Evolutionary conservation across 2,888 invertebrate genomes (phyloP), one percentile per base, ranked within the genome.

Genomic region (Hemistola chrysoprasaria): DNA sequence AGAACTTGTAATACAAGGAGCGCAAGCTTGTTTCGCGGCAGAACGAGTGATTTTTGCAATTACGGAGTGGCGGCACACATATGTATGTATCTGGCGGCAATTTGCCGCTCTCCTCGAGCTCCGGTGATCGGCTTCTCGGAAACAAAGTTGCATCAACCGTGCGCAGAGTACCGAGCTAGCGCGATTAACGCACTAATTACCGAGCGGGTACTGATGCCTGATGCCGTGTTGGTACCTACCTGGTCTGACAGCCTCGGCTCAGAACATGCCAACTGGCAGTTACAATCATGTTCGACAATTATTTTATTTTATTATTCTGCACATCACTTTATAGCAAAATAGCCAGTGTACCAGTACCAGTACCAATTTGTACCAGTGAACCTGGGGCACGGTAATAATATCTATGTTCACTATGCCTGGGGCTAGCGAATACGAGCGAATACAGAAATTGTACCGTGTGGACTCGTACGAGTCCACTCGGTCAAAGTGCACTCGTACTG

Each of bases 1-100:
- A 63, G 55, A 59, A 50, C 64, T 59, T 66, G 75, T 64, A 65
- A 55, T 61, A 70, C 71, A 68, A 67, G 71, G 64, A 63, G 56
- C 59, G 57, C 59, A 57, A 64, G 59, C 58, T 58, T 58, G 64
- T 60, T 62, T 50, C 35, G 56, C 56, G 54, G 51, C 53, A 46
- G 43, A 42, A 59, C 71, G 77, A 78, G 74, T 78, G 83, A 86
- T 81, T 83, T 83, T 81, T 81, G 82, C 84, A 86, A 87, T 87
- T 86, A 87, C 82, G 73, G 74, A 67, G 79, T 71, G 71, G 65
- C 80, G 78, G 82, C 81, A 82, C 73, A 82, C 82, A 83, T 85
- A n/a, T n/a, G n/a, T n/a, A n/a, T n/a, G n/a, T n/a, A 86, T 84
- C 84, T 84, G 81, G 61, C 72, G 71, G 83, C 76, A 85, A 87